Conservation (phyloP, 2,797 vertebrate genomes). For the Clarias laeviceps region DNA sequence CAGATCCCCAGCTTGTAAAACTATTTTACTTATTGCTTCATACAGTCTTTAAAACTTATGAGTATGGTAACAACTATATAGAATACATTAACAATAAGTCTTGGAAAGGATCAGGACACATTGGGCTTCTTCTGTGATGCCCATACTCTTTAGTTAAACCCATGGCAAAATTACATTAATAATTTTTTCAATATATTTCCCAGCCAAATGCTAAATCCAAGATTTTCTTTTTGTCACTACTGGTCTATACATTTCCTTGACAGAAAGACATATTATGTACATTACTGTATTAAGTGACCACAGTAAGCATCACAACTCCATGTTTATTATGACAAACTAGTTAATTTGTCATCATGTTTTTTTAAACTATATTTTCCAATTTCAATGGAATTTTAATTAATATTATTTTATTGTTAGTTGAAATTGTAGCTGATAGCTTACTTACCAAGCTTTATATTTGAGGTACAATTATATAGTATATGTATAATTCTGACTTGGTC, state of each 20-base stretch:
- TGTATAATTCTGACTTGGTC: neutral
- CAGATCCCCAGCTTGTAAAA: too few species aligned
- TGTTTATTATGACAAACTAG: neutral
- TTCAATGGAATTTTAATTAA: neutral
- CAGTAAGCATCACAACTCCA: neutral
- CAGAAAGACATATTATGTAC: neutral
- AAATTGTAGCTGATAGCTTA: neutral
- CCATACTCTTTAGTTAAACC: neutral
- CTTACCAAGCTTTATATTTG: neutral
- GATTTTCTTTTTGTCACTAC: neutral
- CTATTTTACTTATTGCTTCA: too few species aligned
- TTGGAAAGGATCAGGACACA: neutral
- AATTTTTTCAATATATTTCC: neutral
- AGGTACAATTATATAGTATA: neutral
- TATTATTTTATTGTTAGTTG: neutral
- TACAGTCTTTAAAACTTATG: neutral
- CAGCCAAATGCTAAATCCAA: neutral
- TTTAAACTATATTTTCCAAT: neutral
- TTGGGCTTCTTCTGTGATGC: neutral
- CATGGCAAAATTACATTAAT: neutral
- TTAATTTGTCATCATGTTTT: neutral
- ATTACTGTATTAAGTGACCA: neutral
- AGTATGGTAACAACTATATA: neutral
- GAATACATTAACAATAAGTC: neutral
- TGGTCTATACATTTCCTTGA: neutral